Conservation (phyloP, 2,888 invertebrate genomes). For the Pterostichus madidus region DNA sequence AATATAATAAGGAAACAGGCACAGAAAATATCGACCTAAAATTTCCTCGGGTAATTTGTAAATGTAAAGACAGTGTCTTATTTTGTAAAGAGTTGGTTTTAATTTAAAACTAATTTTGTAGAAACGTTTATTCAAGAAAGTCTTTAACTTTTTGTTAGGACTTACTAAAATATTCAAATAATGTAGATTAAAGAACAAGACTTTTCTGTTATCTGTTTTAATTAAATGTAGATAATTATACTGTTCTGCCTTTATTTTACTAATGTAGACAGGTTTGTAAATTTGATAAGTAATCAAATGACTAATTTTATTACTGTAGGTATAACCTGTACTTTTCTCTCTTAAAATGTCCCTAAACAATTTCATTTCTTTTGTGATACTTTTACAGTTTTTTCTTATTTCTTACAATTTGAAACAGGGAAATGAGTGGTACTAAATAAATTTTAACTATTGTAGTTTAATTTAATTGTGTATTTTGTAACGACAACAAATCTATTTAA, state of each 20-base stretch:
- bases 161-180: conserved; percentile 4
- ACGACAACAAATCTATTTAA: too few relatives aligned
- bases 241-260: background rate
- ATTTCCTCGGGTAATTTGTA: background rate
- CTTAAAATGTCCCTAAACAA: too few relatives aligned
- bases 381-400: too few relatives aligned
- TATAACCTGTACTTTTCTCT: too few relatives aligned
- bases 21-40: too few relatives aligned
- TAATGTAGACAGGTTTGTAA: background rate
- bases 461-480: too few relatives aligned
- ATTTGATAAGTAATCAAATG: background rate
- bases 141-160: conserved; percentile 1
- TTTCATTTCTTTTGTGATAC: too few relatives aligned
- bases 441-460: too few relatives aligned
- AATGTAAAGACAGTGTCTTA: background rate
- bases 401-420: too few relatives aligned
- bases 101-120: conserved; percentile 1
- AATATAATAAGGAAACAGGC: too few relatives aligned
- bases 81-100: background rate
- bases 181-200: conserved; percentile 3
- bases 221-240: background rate
- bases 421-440: too few relatives aligned
- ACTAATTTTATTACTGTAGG: too few relatives aligned
- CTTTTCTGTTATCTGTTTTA: background rate
- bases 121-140: background rate